Evolutionary conservation across 2,888 invertebrate genomes (phyloP).

Genomic region (Biston stratarius): DNA sequence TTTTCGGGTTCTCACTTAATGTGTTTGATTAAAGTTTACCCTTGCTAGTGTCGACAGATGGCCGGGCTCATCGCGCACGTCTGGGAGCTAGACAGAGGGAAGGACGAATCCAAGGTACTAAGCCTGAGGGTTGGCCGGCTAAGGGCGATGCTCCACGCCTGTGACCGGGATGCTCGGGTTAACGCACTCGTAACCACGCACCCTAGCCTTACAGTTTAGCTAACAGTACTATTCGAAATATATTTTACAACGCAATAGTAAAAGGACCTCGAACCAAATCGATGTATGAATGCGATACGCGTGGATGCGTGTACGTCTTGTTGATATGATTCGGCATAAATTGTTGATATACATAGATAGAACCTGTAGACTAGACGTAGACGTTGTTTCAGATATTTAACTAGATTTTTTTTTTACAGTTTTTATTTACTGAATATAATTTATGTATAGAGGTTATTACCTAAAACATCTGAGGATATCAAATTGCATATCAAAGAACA

Average conservation of each 20-base stretch:
- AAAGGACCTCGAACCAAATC: constrained; percentile 40
- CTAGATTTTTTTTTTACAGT: too few relatives aligned
- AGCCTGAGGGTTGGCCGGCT: constrained; percentile 62
- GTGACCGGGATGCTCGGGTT: constrained; percentile 56
- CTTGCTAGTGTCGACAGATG: constrained; percentile 42
- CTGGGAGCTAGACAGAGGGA: constrained; percentile 58
- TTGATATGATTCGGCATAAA: constrained; percentile 3
- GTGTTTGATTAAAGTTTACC: constrained; percentile 35
- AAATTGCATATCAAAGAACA: too few relatives aligned
- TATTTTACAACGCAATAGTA: constrained; percentile 36
- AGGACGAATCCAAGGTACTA: constrained; percentile 67
- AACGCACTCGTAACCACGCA: constrained; percentile 53
- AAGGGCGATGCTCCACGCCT: constrained; percentile 53
- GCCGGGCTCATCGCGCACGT: constrained; percentile 48
- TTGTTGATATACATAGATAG: constrained; percentile 8
- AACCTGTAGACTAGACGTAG: too few relatives aligned
- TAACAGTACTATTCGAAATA: constrained; percentile 16
- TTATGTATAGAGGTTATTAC: too few relatives aligned
- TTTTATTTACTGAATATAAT: too few relatives aligned
- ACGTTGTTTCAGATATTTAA: too few relatives aligned
- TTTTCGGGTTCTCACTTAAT: background rate
- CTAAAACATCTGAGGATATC: too few relatives aligned
- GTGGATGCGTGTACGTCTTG: constrained; percentile 1
- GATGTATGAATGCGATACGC: constrained; percentile 30
- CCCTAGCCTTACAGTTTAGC: constrained; percentile 42